Evolutionary conservation across 2,888 invertebrate species (phyloP), one percentile per base, ranked within the genome.

Genomic region (Stenchaetothrips biformis): DNA sequence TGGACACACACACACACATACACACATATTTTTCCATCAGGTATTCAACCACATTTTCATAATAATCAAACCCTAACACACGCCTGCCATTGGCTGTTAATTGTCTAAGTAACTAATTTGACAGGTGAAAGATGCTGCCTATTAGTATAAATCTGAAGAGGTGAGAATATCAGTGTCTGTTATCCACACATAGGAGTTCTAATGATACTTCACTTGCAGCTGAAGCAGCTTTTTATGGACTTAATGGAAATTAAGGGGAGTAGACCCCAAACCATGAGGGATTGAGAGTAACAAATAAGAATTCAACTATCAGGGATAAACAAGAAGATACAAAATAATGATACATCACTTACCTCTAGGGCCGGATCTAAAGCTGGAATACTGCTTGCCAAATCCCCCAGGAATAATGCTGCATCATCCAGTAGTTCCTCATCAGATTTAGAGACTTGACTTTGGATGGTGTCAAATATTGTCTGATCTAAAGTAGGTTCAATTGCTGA

Each of bases 401-500:
- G 77, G 53, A 82, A 37, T 48, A 82, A 78, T 53, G 18, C 67
- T 11, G 81, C 82, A 59, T 82, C 82, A 62, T 79, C 81, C 49
- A 82, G 78, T 37, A 81, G 77, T 37, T 81, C 81, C n/a, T 82
- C 81, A 37, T 82, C 82, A 74, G 67, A 21, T 74, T 74, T 74
- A 21, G 67, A 74, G 25, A 74, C 67, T 21, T 74, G 67, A 25
- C 25, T 74, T 25, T 74, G 67, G 7, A 74, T 74, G n/a, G 67
- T 74, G 25, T 74, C 67, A 74, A 74, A 25, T 8, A 74, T 74
- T 74, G 67, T 74, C 25, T 74, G 67, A 25, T 74, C 67, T 25
- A 74, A 74, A 25, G 67, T 74, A 25, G 67, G 25, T 25, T 74
- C 67, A 21, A 74, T 74, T 21, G 21, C 67, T 74, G 4, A 2